Conservation (phyloP, 2,797 vertebrate genomes). For the Crenichthys baileyi region DNA sequence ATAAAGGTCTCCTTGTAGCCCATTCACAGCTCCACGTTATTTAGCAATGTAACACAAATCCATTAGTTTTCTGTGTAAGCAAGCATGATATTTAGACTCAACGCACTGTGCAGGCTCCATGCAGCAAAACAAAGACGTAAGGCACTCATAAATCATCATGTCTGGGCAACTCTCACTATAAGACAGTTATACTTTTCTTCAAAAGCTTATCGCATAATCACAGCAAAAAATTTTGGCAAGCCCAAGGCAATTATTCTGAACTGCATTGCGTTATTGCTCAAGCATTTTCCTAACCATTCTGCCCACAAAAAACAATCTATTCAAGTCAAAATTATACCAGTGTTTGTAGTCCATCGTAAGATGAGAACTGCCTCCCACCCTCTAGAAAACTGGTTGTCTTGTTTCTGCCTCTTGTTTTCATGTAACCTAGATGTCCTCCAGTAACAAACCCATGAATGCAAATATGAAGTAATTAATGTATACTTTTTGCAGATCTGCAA, state of each 20-base stretch:
- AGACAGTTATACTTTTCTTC: conserved; percentile 57
- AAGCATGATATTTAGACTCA: conserved; percentile 57
- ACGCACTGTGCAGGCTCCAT: conserved; percentile 59
- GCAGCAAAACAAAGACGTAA: conserved; percentile 47
- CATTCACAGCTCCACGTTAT: conserved; percentile 76
- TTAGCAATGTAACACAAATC: conserved; percentile 74
- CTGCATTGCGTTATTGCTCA: conserved; percentile 40
- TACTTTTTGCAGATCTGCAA: neutral
- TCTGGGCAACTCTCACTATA: conserved; percentile 40
- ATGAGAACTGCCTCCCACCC: conserved; percentile 14
- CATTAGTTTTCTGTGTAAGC: conserved; percentile 73
- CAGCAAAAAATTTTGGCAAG: conserved; percentile 59
- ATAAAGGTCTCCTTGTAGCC: conserved; percentile 75
- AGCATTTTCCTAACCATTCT: conserved; percentile 58
- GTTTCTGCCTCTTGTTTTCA: neutral
- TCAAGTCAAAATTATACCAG: conserved; percentile 39
- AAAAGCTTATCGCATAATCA: conserved; percentile 72
- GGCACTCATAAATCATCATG: conserved; percentile 57
- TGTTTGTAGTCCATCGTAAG: conserved; percentile 30
- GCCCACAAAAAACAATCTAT: conserved; percentile 40
- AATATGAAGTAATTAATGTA: neutral
- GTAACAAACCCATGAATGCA: neutral
- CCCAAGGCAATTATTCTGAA: conserved; percentile 54
- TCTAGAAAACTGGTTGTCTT: conserved; percentile 1
- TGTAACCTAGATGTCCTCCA: neutral